phyloP scores from a whole-genome alignment of 1,140 invertebrate genomes.

The Micrasema longulum region DNA sequence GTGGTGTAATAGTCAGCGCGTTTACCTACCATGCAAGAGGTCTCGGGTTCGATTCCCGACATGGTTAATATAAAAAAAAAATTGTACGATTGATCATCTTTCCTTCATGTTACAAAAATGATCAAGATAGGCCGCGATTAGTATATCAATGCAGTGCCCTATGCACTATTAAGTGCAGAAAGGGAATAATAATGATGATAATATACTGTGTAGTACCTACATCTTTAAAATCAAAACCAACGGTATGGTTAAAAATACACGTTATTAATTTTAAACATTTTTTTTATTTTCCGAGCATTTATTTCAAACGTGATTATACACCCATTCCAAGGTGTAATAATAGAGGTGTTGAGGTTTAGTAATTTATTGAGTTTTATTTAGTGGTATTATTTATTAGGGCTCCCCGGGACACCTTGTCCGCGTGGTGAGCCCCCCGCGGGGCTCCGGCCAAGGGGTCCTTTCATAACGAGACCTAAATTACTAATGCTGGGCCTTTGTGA shows the following conservation, averaged over 20 bases:
- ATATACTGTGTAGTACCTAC: neutral
- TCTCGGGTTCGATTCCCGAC: too few species aligned
- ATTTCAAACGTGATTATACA: slow-evolving; percentile 18
- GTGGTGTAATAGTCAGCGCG: too few species aligned
- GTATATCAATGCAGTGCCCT: too few species aligned
- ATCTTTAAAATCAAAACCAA: neutral
- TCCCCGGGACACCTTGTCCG: slow-evolving; percentile 8
- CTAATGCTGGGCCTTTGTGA: slow-evolving; percentile 8
- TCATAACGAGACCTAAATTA: slow-evolving; percentile 48
- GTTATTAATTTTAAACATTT: neutral
- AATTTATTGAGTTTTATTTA: slow-evolving; percentile 45
- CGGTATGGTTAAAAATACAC: too few species aligned
- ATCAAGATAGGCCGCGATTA: too few species aligned
- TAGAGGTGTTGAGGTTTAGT: slow-evolving; percentile 43
- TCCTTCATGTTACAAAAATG: too few species aligned
- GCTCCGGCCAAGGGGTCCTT: slow-evolving; percentile 8
- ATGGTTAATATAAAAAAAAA: neutral
- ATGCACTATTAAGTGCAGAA: too few species aligned
- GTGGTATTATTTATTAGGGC: slow-evolving; percentile 34
- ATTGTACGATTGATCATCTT: too few species aligned
- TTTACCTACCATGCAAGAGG: too few species aligned
- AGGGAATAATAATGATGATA: neutral
- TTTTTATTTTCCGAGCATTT: neutral
- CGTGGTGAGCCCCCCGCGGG: slow-evolving; percentile 40
- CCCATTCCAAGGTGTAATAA: slow-evolving; percentile 29